Percentiles rank a stretch among this genome's conserved stretches.
Evolutionary conservation across 2,888 invertebrate species (phyloP).

Genomic region (Frankliniella fusca): DNA sequence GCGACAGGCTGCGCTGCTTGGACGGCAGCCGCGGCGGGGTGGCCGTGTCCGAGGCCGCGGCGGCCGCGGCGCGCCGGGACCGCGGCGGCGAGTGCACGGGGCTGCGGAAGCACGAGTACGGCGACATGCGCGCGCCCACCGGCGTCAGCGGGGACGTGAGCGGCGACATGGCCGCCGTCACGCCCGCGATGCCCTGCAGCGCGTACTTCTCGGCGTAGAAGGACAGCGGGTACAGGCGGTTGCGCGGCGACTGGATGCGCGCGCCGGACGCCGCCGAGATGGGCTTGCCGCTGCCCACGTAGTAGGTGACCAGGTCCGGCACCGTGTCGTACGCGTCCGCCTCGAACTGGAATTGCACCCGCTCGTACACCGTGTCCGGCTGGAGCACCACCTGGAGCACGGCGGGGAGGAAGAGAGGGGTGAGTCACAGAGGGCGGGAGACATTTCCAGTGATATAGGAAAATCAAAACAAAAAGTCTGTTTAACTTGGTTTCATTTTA

Average conservation of each 20-base stretch:
- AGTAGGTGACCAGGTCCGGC: constrained; percentile 87
- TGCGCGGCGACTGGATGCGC: constrained; percentile 78
- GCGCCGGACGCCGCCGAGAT: constrained; percentile 87
- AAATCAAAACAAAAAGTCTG: no score
- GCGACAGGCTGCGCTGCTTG: constrained; percentile 72
- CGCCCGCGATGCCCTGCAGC: constrained; percentile 49
- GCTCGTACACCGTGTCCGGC: constrained; percentile 86
- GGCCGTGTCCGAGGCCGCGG: not conserved
- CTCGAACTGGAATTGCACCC: constrained; percentile 89
- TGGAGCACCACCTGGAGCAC: constrained; percentile 67
- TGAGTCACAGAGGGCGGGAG: not conserved
- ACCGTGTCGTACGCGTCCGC: constrained; percentile 91
- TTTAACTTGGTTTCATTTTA: no score
- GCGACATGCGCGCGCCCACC: constrained; percentile 42
- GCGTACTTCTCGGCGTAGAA: constrained; percentile 64
- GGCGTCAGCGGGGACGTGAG: constrained; percentile 38
- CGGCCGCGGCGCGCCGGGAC: constrained; percentile 47
- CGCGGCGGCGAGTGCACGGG: constrained; percentile 58
- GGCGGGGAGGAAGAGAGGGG: not conserved
- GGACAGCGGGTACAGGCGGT: constrained; percentile 72
- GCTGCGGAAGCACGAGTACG: constrained; percentile 47
- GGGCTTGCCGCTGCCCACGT: constrained; percentile 84
- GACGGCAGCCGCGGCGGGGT: constrained; percentile 46
- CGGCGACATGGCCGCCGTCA: constrained; percentile 40
- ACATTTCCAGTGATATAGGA: no score